phyloP scores from a whole-genome alignment of 1,140 invertebrate species.

The Drosophila nigrodunni region DNA sequence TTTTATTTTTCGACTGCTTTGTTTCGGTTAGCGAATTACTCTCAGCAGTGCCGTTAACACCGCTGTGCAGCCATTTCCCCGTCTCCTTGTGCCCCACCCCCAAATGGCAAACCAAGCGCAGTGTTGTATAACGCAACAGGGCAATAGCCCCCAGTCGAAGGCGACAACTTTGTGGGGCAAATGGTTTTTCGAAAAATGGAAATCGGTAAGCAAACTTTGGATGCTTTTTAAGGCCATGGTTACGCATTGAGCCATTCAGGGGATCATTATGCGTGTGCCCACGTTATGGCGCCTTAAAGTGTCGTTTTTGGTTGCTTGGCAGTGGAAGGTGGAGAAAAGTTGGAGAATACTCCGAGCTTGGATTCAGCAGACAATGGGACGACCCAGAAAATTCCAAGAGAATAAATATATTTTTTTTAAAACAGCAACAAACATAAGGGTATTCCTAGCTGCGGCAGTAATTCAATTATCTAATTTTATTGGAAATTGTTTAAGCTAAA shows the following conservation, averaged over 20 bases:
- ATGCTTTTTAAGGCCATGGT: slow-evolving; percentile 29
- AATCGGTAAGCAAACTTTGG: slow-evolving; percentile 69
- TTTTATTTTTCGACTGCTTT: slow-evolving; percentile 29
- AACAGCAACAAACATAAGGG: background rate
- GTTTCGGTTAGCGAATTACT: slow-evolving; percentile 64
- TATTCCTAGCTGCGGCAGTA: background rate
- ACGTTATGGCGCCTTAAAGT: slow-evolving; percentile 75
- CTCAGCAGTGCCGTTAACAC: slow-evolving; percentile 82
- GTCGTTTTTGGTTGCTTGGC: slow-evolving; percentile 50
- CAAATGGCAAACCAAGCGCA: background rate
- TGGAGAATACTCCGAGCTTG: background rate
- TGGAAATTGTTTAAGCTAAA: slow-evolving; percentile 14
- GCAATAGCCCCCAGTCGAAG: slow-evolving; percentile 27
- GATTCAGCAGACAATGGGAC: background rate
- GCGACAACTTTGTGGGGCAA: slow-evolving; percentile 8
- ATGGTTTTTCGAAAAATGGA: slow-evolving; percentile 73
- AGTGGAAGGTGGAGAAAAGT: background rate
- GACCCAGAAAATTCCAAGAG: background rate
- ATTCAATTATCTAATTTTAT: slow-evolving; percentile 8
- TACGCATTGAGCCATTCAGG: slow-evolving; percentile 73
- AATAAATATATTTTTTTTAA: background rate
- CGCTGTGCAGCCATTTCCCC: slow-evolving; percentile 37
- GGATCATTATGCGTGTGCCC: slow-evolving; percentile 76
- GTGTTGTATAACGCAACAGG: slow-evolving; percentile 48
- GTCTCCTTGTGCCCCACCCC: background rate